Base-by-base conservation (phyloP, 2,113 vertebrate species). In the Rhinolophus ferrumequinum region DNA sequence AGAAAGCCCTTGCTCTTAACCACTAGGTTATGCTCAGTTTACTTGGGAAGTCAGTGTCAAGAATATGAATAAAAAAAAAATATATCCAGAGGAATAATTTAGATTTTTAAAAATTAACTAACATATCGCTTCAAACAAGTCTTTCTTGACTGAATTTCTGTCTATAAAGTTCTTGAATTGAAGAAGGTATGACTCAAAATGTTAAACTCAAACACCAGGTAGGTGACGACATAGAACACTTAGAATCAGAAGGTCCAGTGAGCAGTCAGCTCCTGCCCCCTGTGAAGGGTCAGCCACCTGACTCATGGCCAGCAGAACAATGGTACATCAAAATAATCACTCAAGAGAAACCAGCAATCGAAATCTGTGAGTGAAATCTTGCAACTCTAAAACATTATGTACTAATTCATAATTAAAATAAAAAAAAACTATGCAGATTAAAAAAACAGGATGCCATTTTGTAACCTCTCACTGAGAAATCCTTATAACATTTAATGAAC, bases 381-480 rank as follows among this genome's bases (percentile, higher is more conserved):
- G 7, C 22, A 92, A 54, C 26, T 91, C 88, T 62, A 81, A 72
- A 93, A 83, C 44, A 54, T 66, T 73, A 83, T 33, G 28, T 84
- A 82, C 77, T 75, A 62, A 89, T 54, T 86, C 24, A 70, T 58
- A 38, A 28, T 90, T 81, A 44, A 44, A 44, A 44, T 76, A 21
- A 10, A 82, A 41, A 79, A 82, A 41, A 80, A 86, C 50, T 28
- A 60, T 28, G 22, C 12, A 80, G 30, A 83, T 58, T 44, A 44
- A 44, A 44, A 44, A 44, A 10, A 72, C 7, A 90, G 56, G 52
- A 44, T 88, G 62, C 4, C 76, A 84, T 92, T 90, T 88, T 87
- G 60, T 72, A 73, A 85, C n/a, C 15, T n/a, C 52, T 82, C 47
- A 70, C 28, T 85, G 83, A 96, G 81, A 81, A 94, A 94, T 77